Conservation (phyloP, 2,113 vertebrate genomes). For the Nematolebias whitei region DNA sequence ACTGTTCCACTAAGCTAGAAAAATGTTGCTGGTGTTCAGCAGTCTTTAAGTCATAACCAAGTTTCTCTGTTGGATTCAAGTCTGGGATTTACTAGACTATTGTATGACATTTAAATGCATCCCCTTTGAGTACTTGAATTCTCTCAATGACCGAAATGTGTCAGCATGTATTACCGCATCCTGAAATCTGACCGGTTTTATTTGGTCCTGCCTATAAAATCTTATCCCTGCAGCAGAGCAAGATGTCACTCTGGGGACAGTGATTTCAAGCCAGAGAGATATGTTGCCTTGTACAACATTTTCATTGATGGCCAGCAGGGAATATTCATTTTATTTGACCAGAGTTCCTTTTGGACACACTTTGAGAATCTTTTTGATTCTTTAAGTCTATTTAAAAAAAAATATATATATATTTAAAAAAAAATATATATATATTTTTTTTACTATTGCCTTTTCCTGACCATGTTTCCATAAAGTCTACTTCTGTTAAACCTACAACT, state of each 20-base stretch:
- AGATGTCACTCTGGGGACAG: not conserved
- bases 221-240: not conserved
- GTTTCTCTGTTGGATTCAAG: not conserved
- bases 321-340: not conserved
- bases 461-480: not conserved
- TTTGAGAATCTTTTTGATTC: not conserved
- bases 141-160: not conserved
- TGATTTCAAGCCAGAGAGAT: not conserved
- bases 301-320: not conserved
- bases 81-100: not conserved
- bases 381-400: too few species aligned
- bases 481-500: not conserved
- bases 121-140: not conserved
- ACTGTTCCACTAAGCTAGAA: not conserved
- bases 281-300: not conserved
- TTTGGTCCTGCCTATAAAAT: not conserved
- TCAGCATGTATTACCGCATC: not conserved
- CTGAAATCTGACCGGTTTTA: not conserved
- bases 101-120: not conserved
- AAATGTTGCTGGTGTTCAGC: not conserved
- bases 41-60: not conserved
- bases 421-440: not conserved
- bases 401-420: too few species aligned
- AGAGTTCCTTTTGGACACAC: not conserved
- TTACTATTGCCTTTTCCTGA: not conserved